These are phyloP conservation scores for Gorsachius goisagi DNA, from an alignment of 2,113 vertebrate species.

Conservation along the genomic window DNA sequence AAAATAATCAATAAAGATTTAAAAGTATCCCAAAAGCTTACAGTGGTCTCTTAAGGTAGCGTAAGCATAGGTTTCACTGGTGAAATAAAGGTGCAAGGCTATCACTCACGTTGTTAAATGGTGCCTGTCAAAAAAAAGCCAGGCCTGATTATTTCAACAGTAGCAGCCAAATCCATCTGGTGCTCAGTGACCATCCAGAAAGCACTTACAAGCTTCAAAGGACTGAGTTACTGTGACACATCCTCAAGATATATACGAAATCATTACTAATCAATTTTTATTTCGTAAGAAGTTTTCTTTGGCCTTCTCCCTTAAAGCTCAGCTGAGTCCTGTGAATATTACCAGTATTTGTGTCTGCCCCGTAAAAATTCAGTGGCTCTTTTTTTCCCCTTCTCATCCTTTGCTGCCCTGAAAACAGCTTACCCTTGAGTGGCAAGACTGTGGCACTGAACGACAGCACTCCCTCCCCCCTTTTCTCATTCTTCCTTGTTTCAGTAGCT, in stretches of 20 bases:
- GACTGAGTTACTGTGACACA: background rate
- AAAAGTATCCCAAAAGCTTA: slow-evolving; percentile 15
- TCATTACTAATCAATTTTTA: slow-evolving; percentile 46
- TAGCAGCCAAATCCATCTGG: slow-evolving; percentile 65
- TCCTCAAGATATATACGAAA: slow-evolving; percentile 11
- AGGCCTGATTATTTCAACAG: slow-evolving; percentile 33
- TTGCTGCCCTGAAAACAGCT: too few relatives aligned
- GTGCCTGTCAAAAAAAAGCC: slow-evolving; percentile 52
- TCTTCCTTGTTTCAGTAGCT: background rate
- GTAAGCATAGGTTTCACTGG: background rate
- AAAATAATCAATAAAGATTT: slow-evolving; percentile 6
- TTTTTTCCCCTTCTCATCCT: too few relatives aligned
- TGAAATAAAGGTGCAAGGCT: background rate
- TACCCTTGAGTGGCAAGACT: too few relatives aligned
- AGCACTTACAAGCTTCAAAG: slow-evolving; percentile 10
- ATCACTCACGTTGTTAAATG: slow-evolving; percentile 61
- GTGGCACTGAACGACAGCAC: too few relatives aligned
- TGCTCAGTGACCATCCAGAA: slow-evolving; percentile 57
- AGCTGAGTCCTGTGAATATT: background rate
- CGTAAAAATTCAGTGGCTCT: too few relatives aligned
- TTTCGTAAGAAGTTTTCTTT: background rate
- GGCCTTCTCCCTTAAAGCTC: background rate
- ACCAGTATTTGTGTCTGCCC: too few relatives aligned
- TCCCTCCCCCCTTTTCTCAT: too few relatives aligned
- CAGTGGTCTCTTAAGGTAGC: background rate